A percentile compares a stretch with the other conserved stretches of the same genome.
Conservation (phyloP, 2,113 vertebrate genomes). For the Epinephelus lanceolatus region DNA sequence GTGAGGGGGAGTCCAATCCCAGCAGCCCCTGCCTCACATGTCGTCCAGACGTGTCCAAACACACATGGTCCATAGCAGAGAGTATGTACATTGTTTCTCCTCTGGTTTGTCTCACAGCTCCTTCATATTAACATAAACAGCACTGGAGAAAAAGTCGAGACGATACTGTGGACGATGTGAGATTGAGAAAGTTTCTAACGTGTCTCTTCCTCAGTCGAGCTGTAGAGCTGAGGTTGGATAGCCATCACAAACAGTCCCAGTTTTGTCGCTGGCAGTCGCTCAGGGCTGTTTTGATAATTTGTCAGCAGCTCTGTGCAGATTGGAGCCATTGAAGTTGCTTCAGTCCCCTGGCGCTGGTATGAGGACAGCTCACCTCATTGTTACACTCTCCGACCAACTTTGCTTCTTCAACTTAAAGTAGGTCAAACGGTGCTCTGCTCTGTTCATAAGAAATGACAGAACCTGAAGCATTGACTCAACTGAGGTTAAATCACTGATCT, state of each 20-base stretch:
- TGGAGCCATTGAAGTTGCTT: constrained; percentile 43
- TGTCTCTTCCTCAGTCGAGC: constrained; percentile 15
- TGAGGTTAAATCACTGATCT: not conserved
- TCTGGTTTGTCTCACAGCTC: not conserved
- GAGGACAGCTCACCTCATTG: constrained; percentile 46
- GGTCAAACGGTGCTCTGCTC: constrained; percentile 30
- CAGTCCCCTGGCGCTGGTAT: constrained; percentile 36
- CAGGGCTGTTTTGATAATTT: constrained; percentile 39
- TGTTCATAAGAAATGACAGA: not conserved
- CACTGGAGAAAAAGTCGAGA: not conserved
- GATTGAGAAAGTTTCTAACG: not conserved
- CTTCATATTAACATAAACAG: no score
- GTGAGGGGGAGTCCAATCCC: constrained; percentile 86
- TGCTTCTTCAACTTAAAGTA: constrained; percentile 50
- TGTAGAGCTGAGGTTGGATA: constrained; percentile 15
- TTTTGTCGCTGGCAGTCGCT: not conserved
- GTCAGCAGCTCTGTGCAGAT: constrained; percentile 56
- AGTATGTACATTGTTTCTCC: constrained; percentile 76
- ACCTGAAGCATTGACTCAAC: not conserved
- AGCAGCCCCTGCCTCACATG: constrained; percentile 89
- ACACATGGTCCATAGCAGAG: constrained; percentile 89
- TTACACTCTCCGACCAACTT: constrained; percentile 53
- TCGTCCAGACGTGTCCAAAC: constrained; percentile 87
- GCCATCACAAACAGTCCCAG: constrained; percentile 13
- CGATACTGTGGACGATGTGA: fast-evolving